These are phyloP conservation scores for Panopea generosa DNA, from an alignment of 2,888 invertebrate species.

Conservation along the genomic window DNA sequence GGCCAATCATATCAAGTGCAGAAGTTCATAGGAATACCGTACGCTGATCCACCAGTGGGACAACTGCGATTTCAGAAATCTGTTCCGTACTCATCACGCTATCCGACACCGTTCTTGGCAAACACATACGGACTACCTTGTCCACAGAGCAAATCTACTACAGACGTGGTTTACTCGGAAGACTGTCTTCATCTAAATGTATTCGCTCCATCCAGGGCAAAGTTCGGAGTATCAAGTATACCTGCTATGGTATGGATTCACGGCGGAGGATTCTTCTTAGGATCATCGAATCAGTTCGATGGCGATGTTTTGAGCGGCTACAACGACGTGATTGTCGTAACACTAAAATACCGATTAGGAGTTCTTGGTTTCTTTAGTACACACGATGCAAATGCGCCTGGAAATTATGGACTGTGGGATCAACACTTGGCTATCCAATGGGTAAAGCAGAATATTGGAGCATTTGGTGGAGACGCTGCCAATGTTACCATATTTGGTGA, in stretches of 20 bases:
- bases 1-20: too few relatives aligned
- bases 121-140: too few relatives aligned
- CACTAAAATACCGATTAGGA: slow-evolving; percentile 65
- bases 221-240: too few relatives aligned
- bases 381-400: slow-evolving; percentile 45
- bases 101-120: too few relatives aligned
- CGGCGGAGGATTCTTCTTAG: slow-evolving; percentile 44
- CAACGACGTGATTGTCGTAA: slow-evolving; percentile 58
- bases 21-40: too few relatives aligned
- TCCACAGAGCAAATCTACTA: too few relatives aligned
- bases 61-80: too few relatives aligned
- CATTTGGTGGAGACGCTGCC: slow-evolving; percentile 66
- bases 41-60: too few relatives aligned
- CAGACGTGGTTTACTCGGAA: too few relatives aligned
- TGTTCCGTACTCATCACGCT: too few relatives aligned
- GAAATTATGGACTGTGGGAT: slow-evolving; percentile 74
- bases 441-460: slow-evolving; percentile 66
- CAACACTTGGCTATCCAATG: slow-evolving; percentile 69
- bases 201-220: too few relatives aligned
- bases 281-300: slow-evolving; percentile 21
- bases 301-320: slow-evolving; percentile 26
- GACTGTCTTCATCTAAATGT: too few relatives aligned
- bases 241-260: slow-evolving; percentile 53
- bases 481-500: slow-evolving; percentile 70
- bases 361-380: slow-evolving; percentile 68